phyloP scores from a whole-genome alignment of 2,113 vertebrate species.

The Asarcornis scutulata region DNA sequence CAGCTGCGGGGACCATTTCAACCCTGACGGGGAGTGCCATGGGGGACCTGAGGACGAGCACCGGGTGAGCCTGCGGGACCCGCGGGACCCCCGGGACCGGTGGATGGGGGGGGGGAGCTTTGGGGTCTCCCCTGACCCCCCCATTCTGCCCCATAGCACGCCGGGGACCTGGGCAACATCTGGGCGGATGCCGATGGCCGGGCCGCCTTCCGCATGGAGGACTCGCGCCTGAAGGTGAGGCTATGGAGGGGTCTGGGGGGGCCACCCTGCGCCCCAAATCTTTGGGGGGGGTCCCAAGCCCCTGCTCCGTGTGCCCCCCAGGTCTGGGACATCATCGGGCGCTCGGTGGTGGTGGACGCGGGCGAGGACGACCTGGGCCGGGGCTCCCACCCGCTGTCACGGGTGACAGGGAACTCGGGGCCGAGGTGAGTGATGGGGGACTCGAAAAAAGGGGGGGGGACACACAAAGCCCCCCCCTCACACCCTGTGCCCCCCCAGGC shows the following conservation, averaged over 20 bases:
- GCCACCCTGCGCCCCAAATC: too few species aligned
- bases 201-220: slow-evolving; percentile 85
- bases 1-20: too few species aligned
- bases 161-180: slow-evolving; percentile 90
- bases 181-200: slow-evolving; percentile 76
- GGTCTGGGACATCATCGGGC: slow-evolving; percentile 92
- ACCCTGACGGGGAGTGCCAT: slow-evolving; percentile 73
- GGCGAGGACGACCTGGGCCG: slow-evolving; percentile 88
- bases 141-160: slow-evolving; percentile 76
- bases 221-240: slow-evolving; percentile 83
- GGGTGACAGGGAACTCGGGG: slow-evolving; percentile 87
- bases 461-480: neutral
- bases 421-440: slow-evolving; percentile 74
- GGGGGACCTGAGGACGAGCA: slow-evolving; percentile 83
- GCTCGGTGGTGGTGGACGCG: slow-evolving; percentile 88
- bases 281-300: neutral
- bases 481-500: slow-evolving; percentile 56
- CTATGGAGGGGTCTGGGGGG: too few species aligned
- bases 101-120: too few species aligned
- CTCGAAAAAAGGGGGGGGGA: neutral
- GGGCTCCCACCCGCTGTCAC: slow-evolving; percentile 83
- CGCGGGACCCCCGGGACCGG: neutral
- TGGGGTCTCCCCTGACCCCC: too few species aligned
- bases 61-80: slow-evolving; percentile 75
- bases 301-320: neutral